Evolutionary conservation across 2,888 invertebrate genomes (phyloP).

Genomic region (Ischnura elegans): DNA sequence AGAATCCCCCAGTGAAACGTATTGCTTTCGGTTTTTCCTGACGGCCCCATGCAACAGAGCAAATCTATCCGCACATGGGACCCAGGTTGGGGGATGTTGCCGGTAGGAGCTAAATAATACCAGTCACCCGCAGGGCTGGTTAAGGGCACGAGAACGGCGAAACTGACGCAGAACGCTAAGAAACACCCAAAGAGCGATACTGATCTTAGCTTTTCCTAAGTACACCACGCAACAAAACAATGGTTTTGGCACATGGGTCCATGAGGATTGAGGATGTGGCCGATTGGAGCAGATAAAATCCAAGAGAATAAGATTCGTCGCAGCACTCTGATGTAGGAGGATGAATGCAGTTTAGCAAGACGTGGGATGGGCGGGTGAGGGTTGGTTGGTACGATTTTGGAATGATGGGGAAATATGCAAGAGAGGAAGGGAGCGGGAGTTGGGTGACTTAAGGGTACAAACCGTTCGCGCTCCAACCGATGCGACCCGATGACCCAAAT

Average conservation of each 20-base stretch:
- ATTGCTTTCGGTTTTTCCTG: background rate
- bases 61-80: background rate
- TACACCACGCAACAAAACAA: background rate
- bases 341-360: background rate
- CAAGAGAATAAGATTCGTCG: background rate
- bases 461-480: conserved; percentile 31
- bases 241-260: background rate
- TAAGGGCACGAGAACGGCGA: too few relatives aligned
- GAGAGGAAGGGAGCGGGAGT: background rate
- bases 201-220: background rate
- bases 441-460: background rate
- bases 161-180: background rate
- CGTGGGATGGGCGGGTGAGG: background rate
- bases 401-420: background rate
- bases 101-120: background rate
- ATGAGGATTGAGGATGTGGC: too few relatives aligned
- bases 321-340: background rate
- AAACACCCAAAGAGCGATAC: background rate
- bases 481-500: conserved; percentile 66
- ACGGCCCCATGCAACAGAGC: background rate
- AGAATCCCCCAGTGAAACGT: background rate
- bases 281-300: background rate
- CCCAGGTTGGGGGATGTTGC: too few relatives aligned
- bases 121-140: too few relatives aligned
- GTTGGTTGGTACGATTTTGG: background rate